These are phyloP conservation scores for Cyrtonyx montezumae DNA, from an alignment of 2,113 vertebrate species.

Conservation along the genomic window DNA sequence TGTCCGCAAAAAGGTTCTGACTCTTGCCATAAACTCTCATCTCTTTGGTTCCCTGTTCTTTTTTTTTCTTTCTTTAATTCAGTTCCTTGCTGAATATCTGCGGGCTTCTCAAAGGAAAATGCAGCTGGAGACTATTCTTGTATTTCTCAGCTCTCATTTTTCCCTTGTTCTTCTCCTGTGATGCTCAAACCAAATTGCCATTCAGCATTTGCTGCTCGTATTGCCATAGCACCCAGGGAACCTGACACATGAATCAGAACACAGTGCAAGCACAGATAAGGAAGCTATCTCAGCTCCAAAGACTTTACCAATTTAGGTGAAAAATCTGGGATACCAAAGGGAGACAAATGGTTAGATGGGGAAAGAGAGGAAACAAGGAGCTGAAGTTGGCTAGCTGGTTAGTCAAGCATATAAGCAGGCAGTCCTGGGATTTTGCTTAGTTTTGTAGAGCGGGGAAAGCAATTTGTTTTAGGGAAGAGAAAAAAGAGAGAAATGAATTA, in stretches of 20 bases:
- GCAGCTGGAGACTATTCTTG: not conserved
- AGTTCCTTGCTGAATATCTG: not conserved
- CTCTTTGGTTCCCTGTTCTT: not conserved
- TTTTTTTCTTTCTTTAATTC: not conserved
- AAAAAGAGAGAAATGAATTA: not conserved
- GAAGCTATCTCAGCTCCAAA: conserved; percentile 5
- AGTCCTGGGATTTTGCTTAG: not conserved
- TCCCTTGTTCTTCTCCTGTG: not conserved
- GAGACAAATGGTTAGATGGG: not conserved
- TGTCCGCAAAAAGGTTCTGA: not conserved
- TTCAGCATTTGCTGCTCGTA: not conserved
- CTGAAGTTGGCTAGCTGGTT: not conserved
- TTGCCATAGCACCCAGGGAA: not conserved
- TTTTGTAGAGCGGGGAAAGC: not conserved
- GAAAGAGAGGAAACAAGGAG: not conserved
- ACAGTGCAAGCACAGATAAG: not conserved
- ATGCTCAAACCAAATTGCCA: conserved; percentile 4
- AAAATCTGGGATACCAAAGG: conserved; percentile 18
- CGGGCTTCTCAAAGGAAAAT: not conserved
- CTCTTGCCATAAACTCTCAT: not conserved
- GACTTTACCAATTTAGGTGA: not conserved
- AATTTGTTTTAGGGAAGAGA: rapidly evolving
- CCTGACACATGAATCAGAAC: not conserved
- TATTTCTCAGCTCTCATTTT: not conserved
- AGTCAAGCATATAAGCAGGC: not conserved